Base-by-base conservation (phyloP, 1,140 invertebrate genomes). In the Drosophila nasuta region DNA sequence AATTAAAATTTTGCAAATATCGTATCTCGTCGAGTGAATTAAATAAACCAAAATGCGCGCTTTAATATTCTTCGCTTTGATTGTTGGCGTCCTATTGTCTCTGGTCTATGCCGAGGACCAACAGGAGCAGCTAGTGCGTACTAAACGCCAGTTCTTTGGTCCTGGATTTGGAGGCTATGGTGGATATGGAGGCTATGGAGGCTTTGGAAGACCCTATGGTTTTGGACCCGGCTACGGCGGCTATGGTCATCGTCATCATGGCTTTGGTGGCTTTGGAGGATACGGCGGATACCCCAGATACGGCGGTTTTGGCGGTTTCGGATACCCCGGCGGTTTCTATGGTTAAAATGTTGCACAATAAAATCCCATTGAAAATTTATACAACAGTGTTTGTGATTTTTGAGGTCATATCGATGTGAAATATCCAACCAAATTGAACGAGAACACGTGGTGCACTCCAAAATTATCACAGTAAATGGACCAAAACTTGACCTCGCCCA, bases 401-500 rank as follows among this genome's bases (percentile, higher is more conserved):
- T 25, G 20, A 20, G 20, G 0, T 3, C 20, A 17, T 28, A 13
- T 56, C 3, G 5, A 56, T 10, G 15, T 17, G 11, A 35, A 28
- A 51, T 17, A 59, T 41, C 5, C 11, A 13, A n/a, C 3, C 25
- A 48, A 7, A 11, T 15, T 10, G 10, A 33, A 13, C 3, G 43
- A 25, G 28, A 33, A 60, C 13, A 59, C 8, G 8, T 48, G 45
- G 28, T 4, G 17, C 54, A 28, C 46, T 59, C 67, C 67, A 69
- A 66, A 78, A 77, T 78, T 77, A 72, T 72, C 60, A 56, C 59
- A 43, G 60, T n/a, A 71, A 71, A 57, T 64, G 59, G 17, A 48
- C 43, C 46, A 58, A 45, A 77, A 77, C 78, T 81, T 85, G 81
- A 83, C 81, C 81, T 85, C 74, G 49, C 20, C 51, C 57, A 30